Conservation (phyloP, 2,113 vertebrate species). For the Crotalus helleri region DNA sequence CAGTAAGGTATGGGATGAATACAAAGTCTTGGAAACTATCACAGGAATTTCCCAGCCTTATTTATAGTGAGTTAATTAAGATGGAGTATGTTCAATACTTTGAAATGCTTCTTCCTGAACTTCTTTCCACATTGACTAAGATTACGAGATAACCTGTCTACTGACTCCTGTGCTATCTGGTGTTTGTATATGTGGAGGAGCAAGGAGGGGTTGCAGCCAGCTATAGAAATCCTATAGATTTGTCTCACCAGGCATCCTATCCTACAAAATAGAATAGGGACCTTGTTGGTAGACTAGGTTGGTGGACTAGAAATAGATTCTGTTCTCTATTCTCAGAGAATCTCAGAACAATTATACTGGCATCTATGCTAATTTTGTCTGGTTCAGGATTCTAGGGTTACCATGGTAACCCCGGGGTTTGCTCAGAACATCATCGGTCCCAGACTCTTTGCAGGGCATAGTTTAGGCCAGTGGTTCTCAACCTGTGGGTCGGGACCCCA, state of each 20-base stretch:
- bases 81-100: background rate
- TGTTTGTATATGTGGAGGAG: background rate
- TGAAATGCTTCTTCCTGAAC: background rate
- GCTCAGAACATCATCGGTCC: background rate
- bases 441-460: background rate
- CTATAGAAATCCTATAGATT: background rate
- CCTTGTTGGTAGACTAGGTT: background rate
- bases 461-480: background rate
- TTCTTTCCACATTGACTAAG: background rate
- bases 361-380: background rate
- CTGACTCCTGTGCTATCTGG: background rate
- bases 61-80: background rate
- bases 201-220: background rate
- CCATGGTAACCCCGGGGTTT: background rate
- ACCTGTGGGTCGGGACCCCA: no score
- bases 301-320: background rate
- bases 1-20: background rate
- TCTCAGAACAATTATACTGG: background rate
- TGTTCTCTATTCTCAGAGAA: background rate
- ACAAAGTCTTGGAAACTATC: background rate
- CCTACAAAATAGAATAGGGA: background rate
- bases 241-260: background rate
- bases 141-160: background rate
- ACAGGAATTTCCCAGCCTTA: background rate
- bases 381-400: background rate